These are phyloP conservation scores for Epistrophella euchroma DNA, from an alignment of 2,888 invertebrate genomes.

Conservation along the genomic window DNA sequence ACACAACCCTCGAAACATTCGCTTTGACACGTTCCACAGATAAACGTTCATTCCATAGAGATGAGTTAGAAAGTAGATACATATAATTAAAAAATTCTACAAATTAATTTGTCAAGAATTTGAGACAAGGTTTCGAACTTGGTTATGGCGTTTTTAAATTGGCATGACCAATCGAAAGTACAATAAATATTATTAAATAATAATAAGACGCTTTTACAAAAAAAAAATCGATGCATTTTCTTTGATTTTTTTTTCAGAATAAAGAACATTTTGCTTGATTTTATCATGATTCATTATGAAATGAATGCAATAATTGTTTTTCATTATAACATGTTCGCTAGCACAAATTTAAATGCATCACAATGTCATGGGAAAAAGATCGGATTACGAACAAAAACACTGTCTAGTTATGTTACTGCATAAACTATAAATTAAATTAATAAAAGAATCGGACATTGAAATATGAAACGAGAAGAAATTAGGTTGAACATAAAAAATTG, in stretches of 20 bases:
- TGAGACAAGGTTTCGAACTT: not conserved
- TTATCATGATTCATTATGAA: not conserved
- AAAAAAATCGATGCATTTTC: not conserved
- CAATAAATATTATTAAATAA: no score
- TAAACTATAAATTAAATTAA: not conserved
- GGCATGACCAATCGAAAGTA: no score
- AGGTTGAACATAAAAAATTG: not conserved
- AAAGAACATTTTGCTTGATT: not conserved
- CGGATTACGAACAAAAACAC: constrained; percentile 15
- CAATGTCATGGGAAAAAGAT: constrained; percentile 21
- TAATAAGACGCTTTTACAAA: no score
- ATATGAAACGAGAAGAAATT: not conserved
- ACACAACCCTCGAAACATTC: not conserved
- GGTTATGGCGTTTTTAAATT: no score
- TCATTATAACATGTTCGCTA: not conserved
- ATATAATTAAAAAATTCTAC: not conserved
- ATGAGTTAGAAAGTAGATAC: not conserved
- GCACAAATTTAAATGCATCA: not conserved
- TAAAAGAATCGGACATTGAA: not conserved
- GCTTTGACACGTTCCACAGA: not conserved
- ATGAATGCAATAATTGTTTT: not conserved
- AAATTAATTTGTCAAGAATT: not conserved
- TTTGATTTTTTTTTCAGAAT: not conserved
- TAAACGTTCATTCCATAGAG: not conserved
- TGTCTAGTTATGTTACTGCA: not conserved